A percentile compares a stretch with the other conserved stretches of the same genome.
These are phyloP conservation scores for Chrysochloris asiatica DNA, from an alignment of 2,113 vertebrate species.

Conservation along the genomic window DNA sequence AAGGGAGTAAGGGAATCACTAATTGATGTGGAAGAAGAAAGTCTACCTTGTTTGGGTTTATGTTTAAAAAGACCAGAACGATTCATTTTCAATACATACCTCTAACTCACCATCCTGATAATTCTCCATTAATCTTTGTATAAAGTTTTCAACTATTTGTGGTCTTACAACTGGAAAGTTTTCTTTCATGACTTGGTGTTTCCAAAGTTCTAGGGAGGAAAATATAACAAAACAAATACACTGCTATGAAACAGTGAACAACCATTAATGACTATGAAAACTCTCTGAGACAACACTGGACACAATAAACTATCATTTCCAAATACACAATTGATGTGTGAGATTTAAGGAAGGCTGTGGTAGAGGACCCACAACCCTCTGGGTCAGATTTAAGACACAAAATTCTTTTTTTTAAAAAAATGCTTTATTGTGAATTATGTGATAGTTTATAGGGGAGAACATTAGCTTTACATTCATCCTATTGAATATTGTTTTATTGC, in stretches of 20 bases:
- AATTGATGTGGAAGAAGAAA: neutral
- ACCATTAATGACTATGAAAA: neutral
- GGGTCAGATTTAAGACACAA: no score
- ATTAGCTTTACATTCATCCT: no score
- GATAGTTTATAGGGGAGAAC: no score
- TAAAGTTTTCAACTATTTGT: constrained; percentile 84
- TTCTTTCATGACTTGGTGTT: constrained; percentile 82
- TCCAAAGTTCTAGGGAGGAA: constrained; percentile 85
- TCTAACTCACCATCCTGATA: constrained; percentile 80
- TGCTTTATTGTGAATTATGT: no score
- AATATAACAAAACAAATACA: neutral
- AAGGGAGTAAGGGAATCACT: neutral
- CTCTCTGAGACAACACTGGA: neutral
- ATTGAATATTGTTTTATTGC: no score
- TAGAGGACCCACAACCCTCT: neutral
- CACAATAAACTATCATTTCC: neutral
- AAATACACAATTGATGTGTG: neutral
- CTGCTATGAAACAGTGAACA: neutral
- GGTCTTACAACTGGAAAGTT: constrained; percentile 80
- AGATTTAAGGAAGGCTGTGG: no score
- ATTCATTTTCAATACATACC: constrained; percentile 67
- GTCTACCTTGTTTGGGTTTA: neutral
- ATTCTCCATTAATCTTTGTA: constrained; percentile 85
- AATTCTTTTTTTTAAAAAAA: no score
- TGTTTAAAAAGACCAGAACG: neutral